Conservation (phyloP, 2,888 invertebrate species). For the Conistra vaccinii region DNA sequence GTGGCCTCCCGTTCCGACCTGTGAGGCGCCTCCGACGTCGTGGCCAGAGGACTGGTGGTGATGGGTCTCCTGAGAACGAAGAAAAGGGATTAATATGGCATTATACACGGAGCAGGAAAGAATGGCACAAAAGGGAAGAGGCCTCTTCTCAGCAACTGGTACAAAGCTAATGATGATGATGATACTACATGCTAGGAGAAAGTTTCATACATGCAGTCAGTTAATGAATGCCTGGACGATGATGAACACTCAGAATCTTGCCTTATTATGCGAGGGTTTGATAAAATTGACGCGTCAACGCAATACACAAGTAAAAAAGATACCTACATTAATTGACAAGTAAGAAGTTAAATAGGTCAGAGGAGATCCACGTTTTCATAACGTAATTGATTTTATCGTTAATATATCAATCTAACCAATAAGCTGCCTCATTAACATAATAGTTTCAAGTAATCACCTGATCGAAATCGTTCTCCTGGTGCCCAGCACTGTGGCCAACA, state of each 20-base stretch:
- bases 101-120: too few species aligned
- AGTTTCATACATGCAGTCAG: not conserved
- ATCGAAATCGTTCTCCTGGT: conserved; percentile 49
- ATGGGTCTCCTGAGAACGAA: conserved; percentile 47
- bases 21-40: conserved; percentile 31
- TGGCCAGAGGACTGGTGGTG: conserved; percentile 50
- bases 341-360: not conserved
- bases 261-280: not conserved
- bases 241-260: not conserved
- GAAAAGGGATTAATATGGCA: not conserved
- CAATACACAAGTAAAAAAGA: not conserved
- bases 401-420: not conserved
- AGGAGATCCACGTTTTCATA: not conserved
- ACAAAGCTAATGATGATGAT: not conserved
- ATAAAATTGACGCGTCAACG: not conserved
- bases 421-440: not conserved
- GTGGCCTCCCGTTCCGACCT: conserved; percentile 26
- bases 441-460: conserved; percentile 28
- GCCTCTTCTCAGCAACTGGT: too few species aligned
- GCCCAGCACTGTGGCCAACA: conserved; percentile 25
- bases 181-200: not conserved
- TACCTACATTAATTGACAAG: not conserved
- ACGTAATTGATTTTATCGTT: not conserved
- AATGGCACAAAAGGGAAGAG: too few species aligned
- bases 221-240: not conserved